Conservation (phyloP, 1,140 invertebrate species). For the Solenopsis invicta region DNA sequence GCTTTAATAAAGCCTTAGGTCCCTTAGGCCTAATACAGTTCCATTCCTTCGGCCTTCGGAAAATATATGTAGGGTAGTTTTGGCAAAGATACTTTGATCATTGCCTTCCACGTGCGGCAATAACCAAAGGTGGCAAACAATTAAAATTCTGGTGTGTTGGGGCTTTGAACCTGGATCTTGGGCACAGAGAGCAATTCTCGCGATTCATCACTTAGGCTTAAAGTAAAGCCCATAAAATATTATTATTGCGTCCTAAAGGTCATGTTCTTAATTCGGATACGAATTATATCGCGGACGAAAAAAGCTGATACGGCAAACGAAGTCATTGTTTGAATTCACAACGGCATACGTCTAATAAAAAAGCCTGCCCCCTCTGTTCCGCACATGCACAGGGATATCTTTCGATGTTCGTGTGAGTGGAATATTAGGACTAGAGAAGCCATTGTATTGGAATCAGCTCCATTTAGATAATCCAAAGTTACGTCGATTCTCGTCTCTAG, state of each 20-base stretch:
- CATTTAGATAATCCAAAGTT: slow-evolving; percentile 74
- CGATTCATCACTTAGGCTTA: neutral
- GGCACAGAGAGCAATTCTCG: too few species aligned
- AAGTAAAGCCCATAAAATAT: neutral
- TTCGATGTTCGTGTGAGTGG: neutral
- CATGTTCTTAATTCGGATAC: neutral
- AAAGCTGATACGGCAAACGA: neutral
- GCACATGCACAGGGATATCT: neutral
- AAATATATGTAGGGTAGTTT: too few species aligned
- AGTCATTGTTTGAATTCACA: neutral
- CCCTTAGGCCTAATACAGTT: too few species aligned
- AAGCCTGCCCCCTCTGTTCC: neutral
- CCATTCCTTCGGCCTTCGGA: too few species aligned
- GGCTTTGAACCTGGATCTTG: too few species aligned
- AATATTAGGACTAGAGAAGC: slow-evolving; percentile 58
- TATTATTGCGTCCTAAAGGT: neutral
- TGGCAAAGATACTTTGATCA: too few species aligned
- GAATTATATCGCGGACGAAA: neutral
- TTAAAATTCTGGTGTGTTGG: too few species aligned
- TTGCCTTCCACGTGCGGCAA: too few species aligned
- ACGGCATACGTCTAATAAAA: neutral
- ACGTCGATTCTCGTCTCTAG: slow-evolving; percentile 42
- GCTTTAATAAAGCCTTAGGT: too few species aligned
- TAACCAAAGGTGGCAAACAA: too few species aligned
- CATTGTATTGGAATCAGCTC: slow-evolving; percentile 72